Conservation (phyloP, 1,140 invertebrate species). For the Magallana ariakensis region DNA sequence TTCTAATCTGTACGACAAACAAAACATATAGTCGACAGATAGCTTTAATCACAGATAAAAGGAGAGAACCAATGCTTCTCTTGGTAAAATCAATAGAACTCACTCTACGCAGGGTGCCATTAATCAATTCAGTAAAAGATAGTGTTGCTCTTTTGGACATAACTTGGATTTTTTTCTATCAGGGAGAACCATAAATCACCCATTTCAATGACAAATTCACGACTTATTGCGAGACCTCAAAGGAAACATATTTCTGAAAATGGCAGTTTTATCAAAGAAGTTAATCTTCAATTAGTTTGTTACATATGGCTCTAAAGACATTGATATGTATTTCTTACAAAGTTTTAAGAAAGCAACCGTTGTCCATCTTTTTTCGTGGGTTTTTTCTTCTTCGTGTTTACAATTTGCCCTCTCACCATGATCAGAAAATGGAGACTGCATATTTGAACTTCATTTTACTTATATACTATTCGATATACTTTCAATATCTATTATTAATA, state of each 20-base stretch:
- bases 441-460: too few relatives aligned
- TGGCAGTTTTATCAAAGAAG: neutral
- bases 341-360: too few relatives aligned
- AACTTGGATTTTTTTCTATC: neutral
- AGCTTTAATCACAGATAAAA: constrained; percentile 8
- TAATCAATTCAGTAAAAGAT: constrained; percentile 20
- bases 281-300: neutral
- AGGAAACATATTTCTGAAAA: neutral
- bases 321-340: neutral
- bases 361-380: too few relatives aligned
- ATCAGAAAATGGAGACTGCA: neutral
- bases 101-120: neutral
- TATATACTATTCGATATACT: too few relatives aligned
- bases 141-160: neutral
- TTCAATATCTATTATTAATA: too few relatives aligned
- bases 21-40: constrained; percentile 5
- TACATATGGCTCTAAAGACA: neutral
- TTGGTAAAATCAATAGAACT: constrained; percentile 7
- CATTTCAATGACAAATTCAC: neutral
- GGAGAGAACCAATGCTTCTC: neutral
- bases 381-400: too few relatives aligned
- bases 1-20: constrained; percentile 2
- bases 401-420: neutral
- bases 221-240: neutral
- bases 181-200: neutral